Conservation (phyloP, 2,888 invertebrate species). For the Pristionchus mayeri region DNA sequence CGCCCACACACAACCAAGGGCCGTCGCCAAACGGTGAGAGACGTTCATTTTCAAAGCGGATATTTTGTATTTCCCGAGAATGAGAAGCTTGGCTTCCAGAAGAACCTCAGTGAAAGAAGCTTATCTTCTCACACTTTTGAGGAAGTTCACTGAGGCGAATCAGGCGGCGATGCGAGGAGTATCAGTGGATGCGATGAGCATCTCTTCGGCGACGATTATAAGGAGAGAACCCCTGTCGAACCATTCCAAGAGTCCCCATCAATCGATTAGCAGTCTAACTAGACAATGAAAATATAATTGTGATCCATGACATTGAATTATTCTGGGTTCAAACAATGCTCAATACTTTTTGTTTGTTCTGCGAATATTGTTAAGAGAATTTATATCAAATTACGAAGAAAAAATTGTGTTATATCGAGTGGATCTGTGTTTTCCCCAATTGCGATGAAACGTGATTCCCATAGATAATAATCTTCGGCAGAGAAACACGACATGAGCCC, state of each 20-base stretch:
- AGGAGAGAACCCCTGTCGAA: conserved; percentile 41
- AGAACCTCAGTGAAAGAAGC: background rate
- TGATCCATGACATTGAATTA: too few relatives aligned
- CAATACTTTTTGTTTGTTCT: too few relatives aligned
- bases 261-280: conserved; percentile 20
- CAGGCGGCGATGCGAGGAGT: background rate
- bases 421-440: too few relatives aligned
- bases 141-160: conserved; percentile 36
- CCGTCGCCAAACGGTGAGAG: background rate
- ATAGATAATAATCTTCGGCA: too few relatives aligned
- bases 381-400: too few relatives aligned
- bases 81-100: background rate
- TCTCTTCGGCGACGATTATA: conserved; percentile 32
- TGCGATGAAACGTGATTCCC: too few relatives aligned
- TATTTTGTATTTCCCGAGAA: background rate
- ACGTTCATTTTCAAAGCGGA: background rate
- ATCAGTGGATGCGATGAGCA: conserved; percentile 28
- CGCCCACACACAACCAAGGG: background rate
- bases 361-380: too few relatives aligned
- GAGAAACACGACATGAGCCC: too few relatives aligned
- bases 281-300: background rate
- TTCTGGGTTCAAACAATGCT: too few relatives aligned
- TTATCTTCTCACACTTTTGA: background rate
- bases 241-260: conserved; percentile 2
- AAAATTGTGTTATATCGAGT: too few relatives aligned